Base-by-base conservation (phyloP, 1,140 invertebrate species). In the Amyelois transitella region DNA sequence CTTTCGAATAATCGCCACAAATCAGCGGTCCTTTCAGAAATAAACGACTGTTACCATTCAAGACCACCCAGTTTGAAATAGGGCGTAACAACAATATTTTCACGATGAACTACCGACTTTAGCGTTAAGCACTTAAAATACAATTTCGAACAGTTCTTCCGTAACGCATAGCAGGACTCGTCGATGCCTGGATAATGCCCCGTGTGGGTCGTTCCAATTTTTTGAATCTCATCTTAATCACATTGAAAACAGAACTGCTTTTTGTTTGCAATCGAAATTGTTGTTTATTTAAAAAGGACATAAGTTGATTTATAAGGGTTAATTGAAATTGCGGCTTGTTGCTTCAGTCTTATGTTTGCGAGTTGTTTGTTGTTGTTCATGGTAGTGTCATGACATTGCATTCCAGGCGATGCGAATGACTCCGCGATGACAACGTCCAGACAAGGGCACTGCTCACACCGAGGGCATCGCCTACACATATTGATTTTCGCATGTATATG, bases 341-440 rank as follows among this genome's bases (percentile, higher is more conserved):
- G 32, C 1, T 38, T 3, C 17, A 14, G 32, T 38, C 17, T 38
- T n/a, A 38, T n/a, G 22, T 53, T 43, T 69, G 52, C 65, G 4
- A 51, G 1, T 57, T 65, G 52, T 14, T 47, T 20, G 18, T 64
- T 52, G 55, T 69, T 70, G 68, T 74, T 64, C 64, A 70, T 51
- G 58, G 56, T 51, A 52, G 76, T 80, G 79, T 78, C 78, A 77
- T 75, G 81, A 83, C 80, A 85, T 85, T 84, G 81, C 81, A 87
- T 85, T 78, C 78, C 78, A 71, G 67, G 61, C 73, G 70, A 71
- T 81, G 83, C 81, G 78, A 86, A 85, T 81, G 79, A 85, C 83
- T 83, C 66, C 53, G 58, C 64, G 72, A 79, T 83, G 83, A 85
- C 81, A 86, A 79, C 76, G 81, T 55, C 84, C 84, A 85, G 84